Conservation (phyloP, 2,888 invertebrate genomes). For the Heteromurus nitidus region DNA sequence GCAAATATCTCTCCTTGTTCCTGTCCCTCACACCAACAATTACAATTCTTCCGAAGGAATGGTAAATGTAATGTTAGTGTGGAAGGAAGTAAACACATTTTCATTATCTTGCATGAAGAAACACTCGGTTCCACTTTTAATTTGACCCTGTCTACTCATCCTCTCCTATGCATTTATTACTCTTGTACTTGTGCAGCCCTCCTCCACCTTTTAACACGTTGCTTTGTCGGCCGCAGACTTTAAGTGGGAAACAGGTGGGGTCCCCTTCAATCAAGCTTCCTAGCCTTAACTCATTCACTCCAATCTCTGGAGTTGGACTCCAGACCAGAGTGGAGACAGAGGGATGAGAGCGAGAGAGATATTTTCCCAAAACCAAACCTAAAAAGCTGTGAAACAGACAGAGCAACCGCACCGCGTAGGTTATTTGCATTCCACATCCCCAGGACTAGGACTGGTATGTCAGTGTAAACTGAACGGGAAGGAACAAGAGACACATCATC, state of each 20-base stretch:
- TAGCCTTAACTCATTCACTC: conserved; percentile 51
- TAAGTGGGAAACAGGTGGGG: conserved; percentile 69
- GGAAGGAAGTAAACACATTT: background rate
- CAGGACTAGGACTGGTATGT: background rate
- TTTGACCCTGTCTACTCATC: conserved; percentile 26
- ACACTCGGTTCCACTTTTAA: conserved; percentile 27
- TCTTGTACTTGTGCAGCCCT: background rate
- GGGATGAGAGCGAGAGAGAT: background rate
- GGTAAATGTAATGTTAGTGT: too few relatives aligned
- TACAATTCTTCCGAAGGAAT: background rate
- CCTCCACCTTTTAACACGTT: conserved; percentile 55
- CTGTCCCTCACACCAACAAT: too few relatives aligned
- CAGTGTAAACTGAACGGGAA: background rate
- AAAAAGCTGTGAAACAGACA: too few relatives aligned
- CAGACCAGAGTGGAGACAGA: background rate
- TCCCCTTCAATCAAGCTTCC: conserved; percentile 67
- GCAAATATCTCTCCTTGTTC: too few relatives aligned
- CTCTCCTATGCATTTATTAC: conserved; percentile 3
- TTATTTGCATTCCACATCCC: background rate
- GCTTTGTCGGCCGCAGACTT: conserved; percentile 63
- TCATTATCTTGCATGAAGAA: conserved; percentile 27
- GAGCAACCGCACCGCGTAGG: background rate
- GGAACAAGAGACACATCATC: background rate
- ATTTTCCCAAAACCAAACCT: background rate
- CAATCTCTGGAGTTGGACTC: too few relatives aligned